Conservation (phyloP, 2,113 vertebrate genomes). For the Nipponia nippon region DNA sequence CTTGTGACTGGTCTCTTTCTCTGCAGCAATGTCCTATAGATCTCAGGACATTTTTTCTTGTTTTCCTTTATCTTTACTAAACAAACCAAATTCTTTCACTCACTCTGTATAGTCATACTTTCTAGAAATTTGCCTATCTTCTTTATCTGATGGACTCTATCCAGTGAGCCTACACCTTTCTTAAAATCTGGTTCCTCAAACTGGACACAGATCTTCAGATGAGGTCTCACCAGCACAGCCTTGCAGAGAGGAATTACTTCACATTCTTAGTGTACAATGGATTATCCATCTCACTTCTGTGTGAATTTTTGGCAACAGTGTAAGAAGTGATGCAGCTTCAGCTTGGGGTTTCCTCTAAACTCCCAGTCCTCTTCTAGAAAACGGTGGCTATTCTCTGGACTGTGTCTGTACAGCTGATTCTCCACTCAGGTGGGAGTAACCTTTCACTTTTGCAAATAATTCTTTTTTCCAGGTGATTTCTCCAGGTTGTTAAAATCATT, state of each 20-base stretch:
- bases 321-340: neutral
- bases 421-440: neutral
- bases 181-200: neutral
- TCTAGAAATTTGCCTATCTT: neutral
- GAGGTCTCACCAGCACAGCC: neutral
- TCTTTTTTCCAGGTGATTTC: neutral
- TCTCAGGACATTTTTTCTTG: neutral
- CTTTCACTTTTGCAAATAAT: neutral
- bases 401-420: neutral
- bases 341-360: neutral
- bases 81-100: neutral
- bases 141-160: neutral
- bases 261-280: neutral
- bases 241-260: neutral
- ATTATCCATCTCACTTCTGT: neutral
- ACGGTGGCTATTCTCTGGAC: neutral
- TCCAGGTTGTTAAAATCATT: neutral
- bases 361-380: neutral
- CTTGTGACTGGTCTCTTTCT: neutral
- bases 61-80: neutral
- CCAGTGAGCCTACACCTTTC: neutral
- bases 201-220: neutral
- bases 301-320: neutral
- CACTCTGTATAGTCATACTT: neutral
- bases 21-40: neutral